Conservation (phyloP, 1,140 invertebrate species). For the Copidosoma floridanum region DNA sequence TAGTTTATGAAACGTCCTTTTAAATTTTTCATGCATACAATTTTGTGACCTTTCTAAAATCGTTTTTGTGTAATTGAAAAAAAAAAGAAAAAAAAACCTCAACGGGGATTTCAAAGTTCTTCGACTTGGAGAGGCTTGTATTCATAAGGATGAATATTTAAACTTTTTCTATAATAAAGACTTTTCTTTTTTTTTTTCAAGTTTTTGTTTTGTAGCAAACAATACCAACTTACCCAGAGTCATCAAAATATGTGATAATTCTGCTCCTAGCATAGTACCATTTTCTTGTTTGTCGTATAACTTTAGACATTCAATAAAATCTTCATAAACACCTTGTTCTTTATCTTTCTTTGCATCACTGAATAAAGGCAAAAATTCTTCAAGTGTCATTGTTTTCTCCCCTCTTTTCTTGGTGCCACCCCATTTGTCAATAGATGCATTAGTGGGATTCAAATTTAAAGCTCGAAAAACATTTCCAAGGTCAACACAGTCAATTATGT, state of each 20-base stretch:
- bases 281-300: slow-evolving; percentile 98
- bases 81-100: no score
- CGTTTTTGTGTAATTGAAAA: no score
- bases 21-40: no score
- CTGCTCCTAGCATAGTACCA: slow-evolving; percentile 93
- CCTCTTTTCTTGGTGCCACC: slow-evolving; percentile 96
- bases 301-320: slow-evolving; percentile 99
- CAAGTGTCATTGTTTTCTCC: slow-evolving; percentile 74
- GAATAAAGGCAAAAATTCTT: slow-evolving; percentile 99
- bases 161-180: no score
- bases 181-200: no score
- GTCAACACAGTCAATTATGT: slow-evolving; percentile 79
- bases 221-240: slow-evolving; percentile 79
- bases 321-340: slow-evolving; percentile 95
- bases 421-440: slow-evolving; percentile 85
- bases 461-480: slow-evolving; percentile 90
- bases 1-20: no score
- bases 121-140: no score
- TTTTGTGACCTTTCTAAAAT: no score
- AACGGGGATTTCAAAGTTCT: no score
- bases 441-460: slow-evolving; percentile 90
- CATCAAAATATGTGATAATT: slow-evolving; percentile 93
- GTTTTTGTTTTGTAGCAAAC: no score
- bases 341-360: slow-evolving; percentile 95
- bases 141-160: no score